Percentiles rank a stretch among this genome's conserved stretches.
phyloP scores from a whole-genome alignment of 2,888 invertebrate genomes.

The Tenthredo scrophulariae region DNA sequence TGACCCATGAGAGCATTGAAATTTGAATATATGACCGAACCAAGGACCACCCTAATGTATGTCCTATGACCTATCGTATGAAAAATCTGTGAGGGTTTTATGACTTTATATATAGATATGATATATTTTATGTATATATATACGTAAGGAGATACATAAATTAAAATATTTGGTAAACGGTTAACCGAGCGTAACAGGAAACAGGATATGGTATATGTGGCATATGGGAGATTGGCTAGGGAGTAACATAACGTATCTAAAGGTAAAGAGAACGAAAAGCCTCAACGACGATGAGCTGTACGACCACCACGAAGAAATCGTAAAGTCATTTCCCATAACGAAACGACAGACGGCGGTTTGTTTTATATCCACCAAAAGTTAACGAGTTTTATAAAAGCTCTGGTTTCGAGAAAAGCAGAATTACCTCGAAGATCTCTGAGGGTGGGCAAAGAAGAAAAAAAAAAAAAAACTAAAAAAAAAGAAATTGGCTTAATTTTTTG shows the following conservation, averaged over 20 bases:
- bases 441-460: too few species aligned
- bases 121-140: neutral
- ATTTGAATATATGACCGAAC: too few species aligned
- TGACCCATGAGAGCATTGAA: too few species aligned
- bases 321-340: conserved; percentile 52
- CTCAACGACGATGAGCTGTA: neutral
- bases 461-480: too few species aligned
- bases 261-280: neutral
- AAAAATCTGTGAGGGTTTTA: neutral
- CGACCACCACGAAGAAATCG: conserved; percentile 46
- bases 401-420: too few species aligned
- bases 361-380: neutral
- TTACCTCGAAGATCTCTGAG: too few species aligned
- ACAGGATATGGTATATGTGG: conserved; percentile 31
- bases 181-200: conserved; percentile 28
- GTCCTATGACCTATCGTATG: too few species aligned
- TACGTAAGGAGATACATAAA: neutral
- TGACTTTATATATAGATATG: neutral
- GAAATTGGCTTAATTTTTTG: too few species aligned
- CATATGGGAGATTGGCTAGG: conserved; percentile 34
- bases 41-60: too few species aligned
- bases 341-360: conserved; percentile 44
- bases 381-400: neutral
- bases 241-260: neutral
- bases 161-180: conserved; percentile 6